Evolutionary conservation across 2,888 invertebrate genomes (phyloP).

Genomic region (Dasysyrphus tricinctus): DNA sequence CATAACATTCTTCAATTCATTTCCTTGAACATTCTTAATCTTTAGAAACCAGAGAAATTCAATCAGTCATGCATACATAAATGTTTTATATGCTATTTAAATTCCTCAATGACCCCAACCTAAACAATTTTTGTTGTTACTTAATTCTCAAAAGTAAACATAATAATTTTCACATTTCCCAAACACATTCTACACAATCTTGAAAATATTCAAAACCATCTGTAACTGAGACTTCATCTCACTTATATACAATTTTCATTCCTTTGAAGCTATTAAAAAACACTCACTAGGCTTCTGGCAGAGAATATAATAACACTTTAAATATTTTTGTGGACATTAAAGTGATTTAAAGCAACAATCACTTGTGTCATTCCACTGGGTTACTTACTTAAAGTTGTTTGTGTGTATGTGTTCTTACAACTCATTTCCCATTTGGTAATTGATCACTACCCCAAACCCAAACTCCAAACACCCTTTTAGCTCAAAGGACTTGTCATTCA

Average conservation of each 20-base stretch:
- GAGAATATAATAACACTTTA: constrained; percentile 36
- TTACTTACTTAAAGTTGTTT: background rate
- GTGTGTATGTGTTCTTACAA: constrained; percentile 39
- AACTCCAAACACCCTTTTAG: constrained; percentile 42
- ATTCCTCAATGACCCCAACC: background rate
- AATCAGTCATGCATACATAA: background rate
- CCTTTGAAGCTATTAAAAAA: constrained; percentile 16
- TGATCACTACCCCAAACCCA: constrained; percentile 33
- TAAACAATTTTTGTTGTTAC: background rate
- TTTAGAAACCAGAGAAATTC: background rate
- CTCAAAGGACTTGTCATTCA: constrained; percentile 64
- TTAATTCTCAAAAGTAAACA: constrained; percentile 5
- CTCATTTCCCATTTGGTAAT: constrained; percentile 65
- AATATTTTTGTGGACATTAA: constrained; percentile 53
- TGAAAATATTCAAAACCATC: constrained; percentile 1
- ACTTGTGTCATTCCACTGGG: constrained; percentile 40
- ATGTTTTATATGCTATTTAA: background rate
- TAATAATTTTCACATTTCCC: constrained; percentile 10
- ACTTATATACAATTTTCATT: background rate
- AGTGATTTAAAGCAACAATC: constrained; percentile 62
- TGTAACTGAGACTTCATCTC: background rate
- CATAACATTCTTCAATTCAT: background rate
- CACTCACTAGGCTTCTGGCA: constrained; percentile 20
- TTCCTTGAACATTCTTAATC: background rate
- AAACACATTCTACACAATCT: constrained; percentile 2